A percentile compares a stretch with the other conserved stretches of the same genome.
Evolutionary conservation across 2,797 vertebrate species (phyloP).

Genomic region (Sebastes glaucus): DNA sequence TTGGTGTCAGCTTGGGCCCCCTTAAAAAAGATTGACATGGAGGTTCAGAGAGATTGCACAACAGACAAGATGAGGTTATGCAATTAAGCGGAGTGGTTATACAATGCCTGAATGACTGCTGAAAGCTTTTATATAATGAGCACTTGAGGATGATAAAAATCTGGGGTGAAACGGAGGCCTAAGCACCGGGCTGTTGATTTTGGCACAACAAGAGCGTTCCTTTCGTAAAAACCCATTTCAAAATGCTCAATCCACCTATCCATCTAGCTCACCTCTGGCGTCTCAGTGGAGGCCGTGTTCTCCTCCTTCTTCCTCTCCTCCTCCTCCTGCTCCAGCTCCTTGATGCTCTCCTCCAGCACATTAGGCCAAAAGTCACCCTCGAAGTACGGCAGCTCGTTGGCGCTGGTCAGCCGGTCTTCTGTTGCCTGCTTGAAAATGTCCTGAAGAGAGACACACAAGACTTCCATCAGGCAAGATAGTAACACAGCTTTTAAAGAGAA

Average conservation of each 20-base stretch:
- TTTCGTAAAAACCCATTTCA: background rate
- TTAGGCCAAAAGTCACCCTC: slow-evolving; percentile 99
- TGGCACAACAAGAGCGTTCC: background rate
- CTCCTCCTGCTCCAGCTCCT: slow-evolving; percentile 97
- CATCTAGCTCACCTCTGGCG: slow-evolving; percentile 87
- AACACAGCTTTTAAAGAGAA: background rate
- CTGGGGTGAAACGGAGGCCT: slow-evolving; percentile 9
- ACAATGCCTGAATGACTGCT: slow-evolving; percentile 30
- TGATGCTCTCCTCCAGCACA: slow-evolving; percentile 98
- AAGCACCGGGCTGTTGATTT: slow-evolving; percentile 22
- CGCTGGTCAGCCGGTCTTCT: slow-evolving; percentile 95
- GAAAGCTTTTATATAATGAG: slow-evolving; percentile 43
- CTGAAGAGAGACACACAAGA: slow-evolving; percentile 73
- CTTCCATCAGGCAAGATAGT: background rate
- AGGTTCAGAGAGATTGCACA: slow-evolving; percentile 39
- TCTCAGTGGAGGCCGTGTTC: slow-evolving; percentile 92
- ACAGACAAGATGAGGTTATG: slow-evolving; percentile 41
- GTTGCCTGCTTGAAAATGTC: slow-evolving; percentile 99
- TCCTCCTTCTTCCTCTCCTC: slow-evolving; percentile 98
- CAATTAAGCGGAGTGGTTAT: slow-evolving; percentile 48
- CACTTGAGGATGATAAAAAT: slow-evolving; percentile 44
- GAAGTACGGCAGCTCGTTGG: slow-evolving; percentile 97
- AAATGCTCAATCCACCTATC: background rate
- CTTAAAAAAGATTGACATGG: slow-evolving; percentile 56
- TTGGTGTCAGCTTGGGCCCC: slow-evolving; percentile 88